Percentiles rank a stretch among this genome's conserved stretches.
These are phyloP conservation scores for Glaucopsyche alexis DNA, from an alignment of 2,888 invertebrate genomes.

Conservation along the genomic window DNA sequence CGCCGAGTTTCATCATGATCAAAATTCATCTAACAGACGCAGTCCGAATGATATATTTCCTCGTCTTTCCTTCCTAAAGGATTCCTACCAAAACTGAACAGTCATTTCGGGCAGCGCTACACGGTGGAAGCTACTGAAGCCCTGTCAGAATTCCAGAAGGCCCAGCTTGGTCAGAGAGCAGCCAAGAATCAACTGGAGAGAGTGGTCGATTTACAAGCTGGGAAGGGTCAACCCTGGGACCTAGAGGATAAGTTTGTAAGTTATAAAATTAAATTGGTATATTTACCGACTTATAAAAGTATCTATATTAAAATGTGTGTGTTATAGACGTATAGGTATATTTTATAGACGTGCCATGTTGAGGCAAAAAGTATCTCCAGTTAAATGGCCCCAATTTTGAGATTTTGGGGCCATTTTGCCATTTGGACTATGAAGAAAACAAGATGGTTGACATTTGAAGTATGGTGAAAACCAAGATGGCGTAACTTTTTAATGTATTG, in stretches of 20 bases:
- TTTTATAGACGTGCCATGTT: too few species aligned
- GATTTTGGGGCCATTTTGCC: too few species aligned
- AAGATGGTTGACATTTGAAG: too few species aligned
- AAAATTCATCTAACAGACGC: background rate
- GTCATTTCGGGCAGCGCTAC: conserved; percentile 85
- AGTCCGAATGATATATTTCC: background rate
- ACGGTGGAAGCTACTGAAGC: conserved; percentile 86
- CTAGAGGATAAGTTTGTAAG: conserved; percentile 82
- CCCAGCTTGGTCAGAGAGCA: conserved; percentile 80
- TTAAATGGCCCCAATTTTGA: too few species aligned
- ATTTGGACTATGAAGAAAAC: too few species aligned
- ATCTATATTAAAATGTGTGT: too few species aligned
- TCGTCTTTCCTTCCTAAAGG: conserved; percentile 66
- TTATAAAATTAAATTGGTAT: conserved; percentile 34
- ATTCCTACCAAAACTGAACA: conserved; percentile 83
- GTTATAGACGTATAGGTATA: too few species aligned
- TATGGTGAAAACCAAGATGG: too few species aligned
- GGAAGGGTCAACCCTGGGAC: conserved; percentile 82
- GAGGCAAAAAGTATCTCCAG: too few species aligned
- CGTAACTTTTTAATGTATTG: too few species aligned
- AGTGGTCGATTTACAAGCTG: conserved; percentile 81
- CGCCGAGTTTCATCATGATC: background rate
- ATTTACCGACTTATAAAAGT: too few species aligned
- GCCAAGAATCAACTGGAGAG: conserved; percentile 80
- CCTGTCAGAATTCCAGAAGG: conserved; percentile 84